Base-by-base conservation (phyloP, 2,888 invertebrate genomes). In the Trypoxylon attenuatum region DNA sequence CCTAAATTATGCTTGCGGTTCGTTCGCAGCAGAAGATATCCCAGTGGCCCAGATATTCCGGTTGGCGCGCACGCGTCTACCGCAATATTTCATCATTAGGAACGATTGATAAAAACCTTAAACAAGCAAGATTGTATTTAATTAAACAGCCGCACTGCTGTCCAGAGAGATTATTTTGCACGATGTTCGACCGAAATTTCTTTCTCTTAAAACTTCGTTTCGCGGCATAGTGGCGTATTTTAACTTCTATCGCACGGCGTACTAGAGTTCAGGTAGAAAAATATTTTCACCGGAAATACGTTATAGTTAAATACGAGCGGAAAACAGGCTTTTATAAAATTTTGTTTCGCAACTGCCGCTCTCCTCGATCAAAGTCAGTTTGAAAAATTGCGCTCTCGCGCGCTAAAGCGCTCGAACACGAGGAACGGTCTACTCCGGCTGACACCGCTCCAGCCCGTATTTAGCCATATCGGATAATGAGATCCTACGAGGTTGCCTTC, bases 401-500 rank as follows among this genome's bases (percentile, higher is more conserved):
- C 18, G 19, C 27, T 5, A 5, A 41, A 46, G 67, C 61, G 57
- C 50, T 22, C 49, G 53, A 25, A 29, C 27, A 22, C 43, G 54
- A n/a, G 39, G 43, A 27, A 39, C 49, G 21, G 61, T 58, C 22
- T 39, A 45, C 51, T 68, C n/a, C n/a, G n/a, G n/a, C n/a, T n/a
- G n/a, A n/a, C n/a, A n/a, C n/a, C n/a, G n/a, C 56, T 45, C 27
- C 63, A n/a, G 42, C 22, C 13, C 22, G 43, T 50, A 61, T 66
- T 70, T 56, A 55, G 52, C 61, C 66, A 29, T 70, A 66, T 66
- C 58, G 58, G 57, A 49, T 71, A 70, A 71, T 71, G 70, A 66
- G 70, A 70, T 71, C 70, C 53, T 42, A 38, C 53, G 58, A 51
- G 58, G 29, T 58, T 61, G 55, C 58, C 66, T 50, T 27, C 6